Base-by-base conservation (phyloP, 1,140 invertebrate species). In the Polypedilum vanderplanki region DNA sequence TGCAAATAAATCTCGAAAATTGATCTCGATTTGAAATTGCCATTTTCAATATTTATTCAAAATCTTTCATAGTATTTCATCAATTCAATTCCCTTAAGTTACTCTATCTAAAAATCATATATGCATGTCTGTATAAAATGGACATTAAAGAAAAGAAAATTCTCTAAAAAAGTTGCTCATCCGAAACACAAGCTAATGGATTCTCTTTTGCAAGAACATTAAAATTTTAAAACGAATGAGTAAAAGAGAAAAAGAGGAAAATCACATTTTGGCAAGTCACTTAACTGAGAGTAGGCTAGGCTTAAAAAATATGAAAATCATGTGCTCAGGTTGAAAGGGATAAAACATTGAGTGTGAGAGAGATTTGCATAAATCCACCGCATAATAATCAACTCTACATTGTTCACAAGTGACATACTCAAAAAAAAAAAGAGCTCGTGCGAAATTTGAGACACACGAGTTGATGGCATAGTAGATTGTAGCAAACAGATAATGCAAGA, bases 51-150 rank as follows among this genome's bases (percentile, higher is more conserved):
- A 57, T 57, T 57, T 12, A 57, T 57, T 12, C 41, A 41, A 5
- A 46, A 46, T 46, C n/a, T n/a, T n/a, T 46, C 46, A 57, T 33
- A 33, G 46, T n/a, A 15, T n/a, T 57, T 57, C 46, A 57, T 57
- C 46, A 57, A 57, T n/a, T 57, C 46, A 57, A 57, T 57, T 57
- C 46, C 46, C 46, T 57, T n/a, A 57, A n/a, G 46, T n/a, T 33
- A 3, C 5, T 33, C 24, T 33, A 1, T 33, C 5, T 33, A 1
- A 3, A 33, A 33, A 33, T 33, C 24, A 33, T 33, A 5, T 33
- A 33, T 33, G 24, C 24, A 33, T 57, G 12, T 57, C n/a, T 57
- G 46, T n/a, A 57, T 57, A n/a, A 57, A 57, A 57, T 57, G 46
- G 46, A 57, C 46, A 57, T 57, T 57, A 57, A 57, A 57, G 41